Evolutionary conservation across 2,888 invertebrate genomes (phyloP), one percentile per base, ranked within the genome.

Genomic region (Oligia strigilis): DNA sequence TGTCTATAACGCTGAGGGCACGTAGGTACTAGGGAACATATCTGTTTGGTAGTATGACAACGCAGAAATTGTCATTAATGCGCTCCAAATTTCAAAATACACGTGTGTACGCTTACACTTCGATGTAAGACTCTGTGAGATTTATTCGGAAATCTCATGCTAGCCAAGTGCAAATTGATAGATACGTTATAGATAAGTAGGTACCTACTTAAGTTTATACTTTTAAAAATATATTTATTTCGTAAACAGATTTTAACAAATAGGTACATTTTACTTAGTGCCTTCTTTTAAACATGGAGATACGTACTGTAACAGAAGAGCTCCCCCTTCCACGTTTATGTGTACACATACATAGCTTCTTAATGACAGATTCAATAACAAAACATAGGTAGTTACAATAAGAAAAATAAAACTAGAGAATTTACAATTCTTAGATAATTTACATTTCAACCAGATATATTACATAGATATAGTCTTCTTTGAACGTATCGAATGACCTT

Each of bases 1-100:
- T 88, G 85, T 88, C 84, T 81, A 85, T 86, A 82, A 83, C 77
- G 84, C 73, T 74, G 87, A 89, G 90, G 91, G 86, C 88, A 88
- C 87, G 91, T n/a, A n/a, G n/a, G n/a, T 92, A 91, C 89, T 85
- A 88, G 85, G 85, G 87, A 91, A 88, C 89, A 88, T 88, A 83
- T 85, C 81, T 87, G 90, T 89, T 88, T 89, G 88, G 88, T 83
- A 89, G 87, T 83, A 88, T 93, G 93, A 93, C 89, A 83, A 76
- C 77, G 93, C 91, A 84, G 85, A 91, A 92, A 81, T 78, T 78
- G 46, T 75, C 82, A 78, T 76, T 73, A 80, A 82, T 79, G 77
- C 75, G 78, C 70, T 75, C 74, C 67, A 82, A 65, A 75, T 71
- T 67, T 65, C n/a, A 75, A 76, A 74, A 83, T 66, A 66, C 75